These are phyloP conservation scores for Drosophila biarmipes DNA, from an alignment of 1,140 invertebrate species.

Conservation along the genomic window DNA sequence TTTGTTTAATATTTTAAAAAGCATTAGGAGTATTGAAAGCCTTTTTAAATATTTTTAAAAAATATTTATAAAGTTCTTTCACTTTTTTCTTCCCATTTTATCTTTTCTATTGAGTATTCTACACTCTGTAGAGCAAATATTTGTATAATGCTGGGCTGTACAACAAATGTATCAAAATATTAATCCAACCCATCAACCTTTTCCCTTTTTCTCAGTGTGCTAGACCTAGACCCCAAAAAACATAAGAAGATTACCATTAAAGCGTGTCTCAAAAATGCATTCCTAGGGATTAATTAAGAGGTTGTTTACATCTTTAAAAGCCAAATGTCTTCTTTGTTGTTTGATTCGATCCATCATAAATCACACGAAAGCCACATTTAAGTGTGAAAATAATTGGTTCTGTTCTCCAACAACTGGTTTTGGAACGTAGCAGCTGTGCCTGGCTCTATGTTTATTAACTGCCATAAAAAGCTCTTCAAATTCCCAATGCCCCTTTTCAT, in stretches of 20 bases:
- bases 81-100: too few species aligned
- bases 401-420: constrained; percentile 20
- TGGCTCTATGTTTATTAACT: constrained; percentile 39
- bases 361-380: constrained; percentile 14
- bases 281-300: constrained; percentile 11
- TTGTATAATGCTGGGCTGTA: too few species aligned
- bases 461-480: constrained; percentile 23
- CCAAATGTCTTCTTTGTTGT: constrained; percentile 3
- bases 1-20: too few species aligned
- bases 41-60: too few species aligned
- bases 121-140: too few species aligned
- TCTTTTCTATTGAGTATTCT: too few species aligned
- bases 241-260: constrained; percentile 35
- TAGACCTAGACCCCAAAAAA: not conserved
- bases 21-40: too few species aligned
- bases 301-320: constrained; percentile 11
- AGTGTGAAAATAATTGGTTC: constrained; percentile 29
- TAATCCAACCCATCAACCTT: too few species aligned
- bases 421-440: constrained; percentile 28
- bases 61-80: too few species aligned
- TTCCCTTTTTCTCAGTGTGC: not conserved
- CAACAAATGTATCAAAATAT: too few species aligned
- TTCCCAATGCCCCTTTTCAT: constrained; percentile 38
- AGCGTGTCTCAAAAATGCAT: constrained; percentile 2
- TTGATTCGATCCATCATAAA: constrained; percentile 15